Percentiles rank a stretch among this genome's conserved stretches.
Conservation (phyloP, 2,888 invertebrate species). For the Drosophila greeni region DNA sequence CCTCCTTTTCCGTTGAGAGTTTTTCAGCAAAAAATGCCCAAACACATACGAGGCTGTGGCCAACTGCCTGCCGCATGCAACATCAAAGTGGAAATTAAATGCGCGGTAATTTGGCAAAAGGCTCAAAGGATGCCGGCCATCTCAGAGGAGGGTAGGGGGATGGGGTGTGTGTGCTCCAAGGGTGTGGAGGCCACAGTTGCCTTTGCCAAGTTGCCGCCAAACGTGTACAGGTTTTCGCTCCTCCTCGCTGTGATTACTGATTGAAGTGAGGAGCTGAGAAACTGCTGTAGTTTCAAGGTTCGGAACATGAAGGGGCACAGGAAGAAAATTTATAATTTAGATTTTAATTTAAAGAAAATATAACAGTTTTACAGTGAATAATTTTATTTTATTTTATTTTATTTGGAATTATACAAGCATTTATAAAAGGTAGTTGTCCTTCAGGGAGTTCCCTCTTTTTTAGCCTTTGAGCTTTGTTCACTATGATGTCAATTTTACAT, state of each 20-base stretch:
- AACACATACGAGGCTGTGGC: slow-evolving; percentile 47
- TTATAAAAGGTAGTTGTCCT: not conserved
- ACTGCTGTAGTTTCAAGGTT: slow-evolving; percentile 19
- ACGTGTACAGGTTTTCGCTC: slow-evolving; percentile 55
- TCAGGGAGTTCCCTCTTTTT: not conserved
- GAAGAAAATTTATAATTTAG: not conserved
- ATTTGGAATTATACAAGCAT: no score
- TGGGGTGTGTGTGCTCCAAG: slow-evolving; percentile 5
- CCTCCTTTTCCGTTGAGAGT: slow-evolving; percentile 11
- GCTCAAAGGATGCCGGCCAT: slow-evolving; percentile 75
- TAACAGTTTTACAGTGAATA: no score
- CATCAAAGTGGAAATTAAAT: slow-evolving; percentile 78
- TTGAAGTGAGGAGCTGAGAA: slow-evolving; percentile 57
- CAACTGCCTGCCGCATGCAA: slow-evolving; percentile 76
- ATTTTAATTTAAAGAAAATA: not conserved
- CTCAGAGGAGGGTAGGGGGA: not conserved
- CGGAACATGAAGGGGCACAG: slow-evolving; percentile 12
- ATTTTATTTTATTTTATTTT: not conserved
- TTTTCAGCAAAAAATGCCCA: slow-evolving; percentile 36
- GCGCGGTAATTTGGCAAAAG: slow-evolving; percentile 77
- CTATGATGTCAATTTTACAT: not conserved
- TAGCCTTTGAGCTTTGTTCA: not conserved
- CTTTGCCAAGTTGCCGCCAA: slow-evolving; percentile 63
- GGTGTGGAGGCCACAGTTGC: slow-evolving; percentile 38
- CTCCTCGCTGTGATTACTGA: slow-evolving; percentile 55